Evolutionary conservation across 2,888 invertebrate species (phyloP), one percentile per base, ranked within the genome.

Genomic region (Tholera decimalis): DNA sequence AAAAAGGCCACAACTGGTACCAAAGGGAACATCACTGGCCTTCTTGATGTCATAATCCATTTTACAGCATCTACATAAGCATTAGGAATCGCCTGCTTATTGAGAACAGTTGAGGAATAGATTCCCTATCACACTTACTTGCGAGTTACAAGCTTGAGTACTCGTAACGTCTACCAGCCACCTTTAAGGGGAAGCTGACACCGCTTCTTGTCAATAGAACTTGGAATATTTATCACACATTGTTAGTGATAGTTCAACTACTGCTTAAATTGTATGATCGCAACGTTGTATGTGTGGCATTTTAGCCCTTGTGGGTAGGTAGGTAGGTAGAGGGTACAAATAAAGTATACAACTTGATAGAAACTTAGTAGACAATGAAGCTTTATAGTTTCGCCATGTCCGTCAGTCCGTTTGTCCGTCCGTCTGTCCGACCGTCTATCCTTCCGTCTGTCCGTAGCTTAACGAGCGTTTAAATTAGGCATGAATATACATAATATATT

Each of bases 191-290:
- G 41, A 35, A 35, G 58, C 70, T 65, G 58, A 70, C 65, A 13
- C 41, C 11, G 37, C 51, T 56, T 41, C 35, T 26, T 54, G 65
- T 53, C 73, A 43, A 37, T 37, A 24, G 30, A 43, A 47, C 43
- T 59, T 43, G 9, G 26, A 51, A 53, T 28, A 73, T 51, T 43
- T 73, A 60, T 11, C 50, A 22, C 37, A 33, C 67, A 43, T 43
- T 57, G 73, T 72, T 72, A 57, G 50, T 53, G 30, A 20, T 13
- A 46, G 71, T 70, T 55, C 5, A 35, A 30, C 13, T 55, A 11
- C 37, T 50, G 26, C 47, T 35, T 50, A n/a, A 53, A 59, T 15
- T 68, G 0, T 51, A 13, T 18, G n/a, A 6, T 53, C 15, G 18
- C 9, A 9, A 11, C 11, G 9, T 26, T 55, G 7, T 33, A 1